Base-by-base conservation (phyloP, 2,797 vertebrate species). In the Sebastes ruberrimus region DNA sequence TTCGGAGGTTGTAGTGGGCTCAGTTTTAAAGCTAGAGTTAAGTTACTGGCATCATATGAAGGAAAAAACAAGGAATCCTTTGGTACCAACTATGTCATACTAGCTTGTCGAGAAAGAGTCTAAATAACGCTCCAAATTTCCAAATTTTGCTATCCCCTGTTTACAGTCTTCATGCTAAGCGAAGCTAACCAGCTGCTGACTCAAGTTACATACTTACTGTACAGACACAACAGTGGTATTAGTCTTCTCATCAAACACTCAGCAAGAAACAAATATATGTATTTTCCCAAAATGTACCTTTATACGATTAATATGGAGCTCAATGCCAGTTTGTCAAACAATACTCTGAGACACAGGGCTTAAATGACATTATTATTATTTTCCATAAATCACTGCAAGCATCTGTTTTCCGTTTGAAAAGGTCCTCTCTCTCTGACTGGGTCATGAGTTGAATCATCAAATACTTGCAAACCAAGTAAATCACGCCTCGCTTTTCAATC, bases 361-460 rank as follows among this genome's bases (percentile, higher is more conserved):
- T 69, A n/a, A 28, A 9, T 63, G 20, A 5, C 5, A 4, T 52
- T 22, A 32, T 65, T 65, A 7, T 65, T 65, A 7, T 27, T 65
- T 55, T 53, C n/a, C 11, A 66, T 33, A 18, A 60, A 60, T 79
- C 55, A 46, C 6, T 18, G 42, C 28, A 20, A 71, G 53, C 71
- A 74, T 70, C 65, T 64, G 42, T 46, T 78, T 76, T 57, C n/a
- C 11, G 25, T 61, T 68, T 68, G 13, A 16, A 60, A 56, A 7
- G 42, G 35, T 16, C 18, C 52, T 20, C 23, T 57, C 30, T 52
- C 61, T 66, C 32, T 25, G 13, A 59, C 23, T 42, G 30, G 22
- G 23, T 65, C 52, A 25, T 16, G 27, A 70, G 25, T 38, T 62
- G 56, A 67, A 52, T 70, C 57, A 63, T 68, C 7, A 35, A 20